A percentile compares a stretch with the other conserved stretches of the same genome.
Evolutionary conservation across 2,113 vertebrate genomes (phyloP).

Genomic region (Mastomys coucha): DNA sequence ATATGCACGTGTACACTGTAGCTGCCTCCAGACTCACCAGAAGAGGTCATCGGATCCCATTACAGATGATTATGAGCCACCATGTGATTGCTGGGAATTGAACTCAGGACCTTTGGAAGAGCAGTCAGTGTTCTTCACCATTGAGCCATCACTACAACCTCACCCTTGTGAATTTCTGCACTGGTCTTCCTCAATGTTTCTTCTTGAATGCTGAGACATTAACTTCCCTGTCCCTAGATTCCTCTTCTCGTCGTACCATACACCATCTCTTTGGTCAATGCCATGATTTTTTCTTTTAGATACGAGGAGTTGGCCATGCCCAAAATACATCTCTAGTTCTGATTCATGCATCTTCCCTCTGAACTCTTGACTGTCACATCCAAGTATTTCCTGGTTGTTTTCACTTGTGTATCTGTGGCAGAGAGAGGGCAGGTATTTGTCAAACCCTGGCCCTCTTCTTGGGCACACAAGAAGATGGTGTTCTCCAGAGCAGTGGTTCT

Average conservation of each 20-base stretch:
- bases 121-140: no score
- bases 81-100: no score
- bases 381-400: neutral
- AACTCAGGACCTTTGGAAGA: no score
- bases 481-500: neutral
- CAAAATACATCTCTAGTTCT: neutral
- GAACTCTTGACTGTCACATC: neutral
- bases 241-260: neutral
- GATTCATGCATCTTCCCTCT: neutral
- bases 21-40: no score
- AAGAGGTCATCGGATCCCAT: no score
- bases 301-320: neutral
- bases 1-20: no score
- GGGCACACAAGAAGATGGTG: neutral
- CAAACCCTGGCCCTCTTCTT: neutral
- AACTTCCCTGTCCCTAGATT: neutral
- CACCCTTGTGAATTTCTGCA: neutral
- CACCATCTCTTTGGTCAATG: neutral
- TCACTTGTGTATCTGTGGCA: neutral
- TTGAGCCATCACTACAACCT: neutral
- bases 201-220: slow-evolving; percentile 26
- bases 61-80: no score
- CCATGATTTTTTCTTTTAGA: neutral
- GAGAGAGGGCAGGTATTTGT: neutral
- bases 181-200: neutral